phyloP scores from a whole-genome alignment of 2,888 invertebrate genomes.

The Cephalotes varians region DNA sequence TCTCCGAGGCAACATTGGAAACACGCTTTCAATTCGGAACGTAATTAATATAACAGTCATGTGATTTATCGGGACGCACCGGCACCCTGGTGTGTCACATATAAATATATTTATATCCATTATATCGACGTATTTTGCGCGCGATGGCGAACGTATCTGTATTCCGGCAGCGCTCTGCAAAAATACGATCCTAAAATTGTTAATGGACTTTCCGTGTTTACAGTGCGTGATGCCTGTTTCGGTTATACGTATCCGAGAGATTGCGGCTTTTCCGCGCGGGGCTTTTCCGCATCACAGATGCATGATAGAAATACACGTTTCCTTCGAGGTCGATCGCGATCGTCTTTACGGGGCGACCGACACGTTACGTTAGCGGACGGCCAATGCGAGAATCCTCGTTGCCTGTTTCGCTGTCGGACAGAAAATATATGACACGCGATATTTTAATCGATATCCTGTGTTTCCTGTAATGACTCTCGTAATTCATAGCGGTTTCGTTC shows the following conservation, averaged over 20 bases:
- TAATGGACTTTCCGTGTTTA: constrained; percentile 82
- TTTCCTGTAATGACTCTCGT: constrained; percentile 58
- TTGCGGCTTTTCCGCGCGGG: background rate
- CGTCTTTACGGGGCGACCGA: constrained; percentile 37
- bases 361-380: constrained; percentile 9
- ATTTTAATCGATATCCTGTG: constrained; percentile 68
- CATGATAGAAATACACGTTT: constrained; percentile 39
- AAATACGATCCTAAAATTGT: constrained; percentile 77
- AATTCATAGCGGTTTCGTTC: constrained; percentile 46
- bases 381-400: constrained; percentile 21
- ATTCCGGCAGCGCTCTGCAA: constrained; percentile 61
- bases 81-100: constrained; percentile 36
- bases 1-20: constrained; percentile 44
- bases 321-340: constrained; percentile 23
- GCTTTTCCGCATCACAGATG: constrained; percentile 27
- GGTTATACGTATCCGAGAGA: constrained; percentile 15
- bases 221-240: constrained; percentile 55
- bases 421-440: constrained; percentile 55
- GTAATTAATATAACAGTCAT: constrained; percentile 55
- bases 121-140: constrained; percentile 69
- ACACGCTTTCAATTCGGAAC: constrained; percentile 50
- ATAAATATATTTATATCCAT: constrained; percentile 58
- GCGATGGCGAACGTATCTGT: constrained; percentile 68
- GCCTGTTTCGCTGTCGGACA: constrained; percentile 36
- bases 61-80: constrained; percentile 42